phyloP scores from a whole-genome alignment of 2,888 invertebrate genomes.

The Dynastes hyllus region DNA sequence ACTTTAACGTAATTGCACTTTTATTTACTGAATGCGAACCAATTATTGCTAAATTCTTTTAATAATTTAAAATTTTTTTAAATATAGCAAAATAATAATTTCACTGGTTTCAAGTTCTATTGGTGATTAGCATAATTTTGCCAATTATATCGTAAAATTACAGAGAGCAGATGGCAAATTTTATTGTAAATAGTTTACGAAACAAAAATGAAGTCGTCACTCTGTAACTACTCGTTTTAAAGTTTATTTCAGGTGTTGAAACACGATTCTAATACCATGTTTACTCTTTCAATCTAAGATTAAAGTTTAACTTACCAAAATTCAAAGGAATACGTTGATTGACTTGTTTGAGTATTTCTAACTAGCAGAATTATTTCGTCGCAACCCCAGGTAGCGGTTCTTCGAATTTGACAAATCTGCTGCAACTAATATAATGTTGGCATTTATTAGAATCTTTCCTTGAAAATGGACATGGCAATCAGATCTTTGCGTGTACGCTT shows the following conservation, averaged over 20 bases:
- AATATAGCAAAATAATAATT: no score
- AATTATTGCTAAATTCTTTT: no score
- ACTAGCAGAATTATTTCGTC: not conserved
- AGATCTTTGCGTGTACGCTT: no score
- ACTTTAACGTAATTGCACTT: no score
- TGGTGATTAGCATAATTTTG: no score
- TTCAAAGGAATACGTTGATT: conserved; percentile 16
- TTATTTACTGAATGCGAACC: no score
- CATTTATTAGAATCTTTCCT: no score
- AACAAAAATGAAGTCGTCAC: conserved; percentile 8
- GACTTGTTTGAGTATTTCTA: conserved; percentile 12
- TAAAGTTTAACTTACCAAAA: conserved; percentile 22
- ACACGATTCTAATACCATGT: conserved; percentile 10
- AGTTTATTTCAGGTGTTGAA: conserved; percentile 12
- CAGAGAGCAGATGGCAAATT: not conserved
- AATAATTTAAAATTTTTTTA: no score
- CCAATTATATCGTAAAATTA: no score
- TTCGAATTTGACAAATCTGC: not conserved
- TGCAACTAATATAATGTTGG: no score
- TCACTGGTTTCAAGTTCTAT: no score
- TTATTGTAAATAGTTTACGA: conserved; percentile 3
- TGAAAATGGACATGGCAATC: no score
- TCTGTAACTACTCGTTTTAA: not conserved
- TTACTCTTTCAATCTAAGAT: not conserved
- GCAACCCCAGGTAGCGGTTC: not conserved